Evolutionary conservation across 2,113 vertebrate species (phyloP).

Genomic region (Balaenoptera acutorostrata): DNA sequence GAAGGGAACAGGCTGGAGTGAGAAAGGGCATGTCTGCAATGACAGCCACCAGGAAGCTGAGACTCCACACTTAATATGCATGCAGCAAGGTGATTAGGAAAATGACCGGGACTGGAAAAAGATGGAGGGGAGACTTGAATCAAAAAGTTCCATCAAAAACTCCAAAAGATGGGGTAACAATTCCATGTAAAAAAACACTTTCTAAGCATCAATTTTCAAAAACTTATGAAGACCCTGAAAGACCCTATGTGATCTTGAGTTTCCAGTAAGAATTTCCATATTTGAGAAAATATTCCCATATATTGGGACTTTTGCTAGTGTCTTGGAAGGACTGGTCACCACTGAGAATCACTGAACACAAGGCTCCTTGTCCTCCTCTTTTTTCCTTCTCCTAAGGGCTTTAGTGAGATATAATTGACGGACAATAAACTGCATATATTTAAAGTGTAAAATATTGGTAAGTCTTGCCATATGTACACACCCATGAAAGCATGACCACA

Average conservation of each 20-base stretch:
- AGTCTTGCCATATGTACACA: background rate
- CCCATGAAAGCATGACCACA: background rate
- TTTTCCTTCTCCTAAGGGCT: background rate
- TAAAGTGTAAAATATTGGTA: background rate
- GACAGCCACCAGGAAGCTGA: background rate
- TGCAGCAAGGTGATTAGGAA: background rate
- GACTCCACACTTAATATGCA: fast-evolving
- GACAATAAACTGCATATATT: background rate
- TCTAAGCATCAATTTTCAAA: background rate
- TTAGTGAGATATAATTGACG: background rate
- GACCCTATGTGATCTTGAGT: background rate
- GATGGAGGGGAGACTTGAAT: background rate
- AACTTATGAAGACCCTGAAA: background rate
- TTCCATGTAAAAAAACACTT: background rate
- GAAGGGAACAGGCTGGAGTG: background rate
- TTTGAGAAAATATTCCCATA: background rate
- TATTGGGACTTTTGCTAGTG: background rate
- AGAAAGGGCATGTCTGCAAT: background rate
- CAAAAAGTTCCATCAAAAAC: background rate
- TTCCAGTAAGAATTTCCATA: background rate
- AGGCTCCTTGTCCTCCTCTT: background rate
- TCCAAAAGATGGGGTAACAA: background rate
- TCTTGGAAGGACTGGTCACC: background rate
- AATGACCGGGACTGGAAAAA: background rate
- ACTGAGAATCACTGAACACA: background rate